Base-by-base conservation (phyloP, 1,140 invertebrate genomes). In the Tenebrio molitor region DNA sequence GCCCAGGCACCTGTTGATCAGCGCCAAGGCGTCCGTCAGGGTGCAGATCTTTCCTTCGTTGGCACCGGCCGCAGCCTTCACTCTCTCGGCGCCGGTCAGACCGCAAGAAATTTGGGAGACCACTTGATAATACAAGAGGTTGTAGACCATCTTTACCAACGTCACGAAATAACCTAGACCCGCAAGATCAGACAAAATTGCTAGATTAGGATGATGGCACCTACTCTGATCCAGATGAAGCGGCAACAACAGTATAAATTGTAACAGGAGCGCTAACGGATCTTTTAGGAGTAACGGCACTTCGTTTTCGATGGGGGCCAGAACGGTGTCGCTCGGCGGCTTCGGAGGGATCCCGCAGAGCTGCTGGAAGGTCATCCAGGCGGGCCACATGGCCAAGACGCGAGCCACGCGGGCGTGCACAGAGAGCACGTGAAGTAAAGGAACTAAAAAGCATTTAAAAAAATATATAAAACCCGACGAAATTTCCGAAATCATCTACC, bases 111-210 rank as follows among this genome's bases (percentile, higher is more conserved):
- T 78, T 83, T 92, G 90, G 0, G 90, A 83, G 16, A 97, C 86
- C 33, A 95, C 91, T 89, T 97, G 95, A 81, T 97, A 92, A 83
- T 95, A 97, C 39, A 92, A 85, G 36, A 97, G 86, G 84, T 97
- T 95, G 85, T 95, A 97, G 29, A 97, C 84, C 74, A 92, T 89
- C 80, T 93, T 91, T 0, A 97, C 91, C 71, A 97, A 89, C 79
- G 91, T 91, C 5, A 91, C 92, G 82, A 94, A 97, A 82, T 96
- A 95, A 16, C 90, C 95, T 96, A 83, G n/a, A 58, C 21, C 10
- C 16, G n/a, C 29, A 33, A 33, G n/a, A n/a, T n/a, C n/a, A n/a
- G n/a, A n/a, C n/a, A n/a, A n/a, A n/a, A n/a, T n/a, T n/a, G n/a
- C n/a, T n/a, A n/a, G n/a, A n/a, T n/a, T n/a, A n/a, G n/a, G n/a